Percentiles rank a stretch among this genome's conserved stretches.
These are phyloP conservation scores for Amniataba percoides DNA, from an alignment of 2,797 vertebrate genomes.

Conservation along the genomic window DNA sequence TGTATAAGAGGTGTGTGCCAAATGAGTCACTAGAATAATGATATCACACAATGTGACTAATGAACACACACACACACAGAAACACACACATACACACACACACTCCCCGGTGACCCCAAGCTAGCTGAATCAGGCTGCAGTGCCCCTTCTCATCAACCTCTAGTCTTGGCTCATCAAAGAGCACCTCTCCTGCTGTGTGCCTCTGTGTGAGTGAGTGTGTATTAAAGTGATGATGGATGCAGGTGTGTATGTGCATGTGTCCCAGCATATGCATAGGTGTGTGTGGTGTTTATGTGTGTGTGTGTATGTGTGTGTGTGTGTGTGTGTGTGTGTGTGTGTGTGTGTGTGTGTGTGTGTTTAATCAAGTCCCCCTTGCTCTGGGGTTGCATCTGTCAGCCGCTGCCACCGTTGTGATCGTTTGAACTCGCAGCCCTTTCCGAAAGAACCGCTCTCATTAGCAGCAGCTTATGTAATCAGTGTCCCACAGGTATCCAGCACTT, in stretches of 20 bases:
- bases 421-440: slow-evolving; percentile 81
- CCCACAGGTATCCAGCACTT: slow-evolving; percentile 82
- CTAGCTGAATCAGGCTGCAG: slow-evolving; percentile 77
- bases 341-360: slow-evolving; percentile 62
- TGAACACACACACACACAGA: slow-evolving; percentile 37
- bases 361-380: slow-evolving; percentile 78
- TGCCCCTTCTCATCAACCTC: slow-evolving; percentile 81
- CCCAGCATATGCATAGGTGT: slow-evolving; percentile 38
- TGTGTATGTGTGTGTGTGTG: slow-evolving; percentile 51
- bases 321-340: slow-evolving; percentile 50
- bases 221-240: slow-evolving; percentile 52
- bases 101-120: slow-evolving; percentile 66
- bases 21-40: slow-evolving; percentile 66
- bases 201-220: slow-evolving; percentile 54
- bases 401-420: slow-evolving; percentile 83
- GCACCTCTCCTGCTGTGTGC: slow-evolving; percentile 68
- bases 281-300: slow-evolving; percentile 40
- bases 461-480: slow-evolving; percentile 86
- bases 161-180: slow-evolving; percentile 83
- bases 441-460: slow-evolving; percentile 85
- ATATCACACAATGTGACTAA: slow-evolving; percentile 68
- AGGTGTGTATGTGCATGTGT: slow-evolving; percentile 62
- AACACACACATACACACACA: slow-evolving; percentile 37
- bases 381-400: slow-evolving; percentile 84
- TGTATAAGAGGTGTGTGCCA: slow-evolving; percentile 59